Evolutionary conservation across 2,888 invertebrate genomes (phyloP).

Genomic region (Microplitis deprimator): DNA sequence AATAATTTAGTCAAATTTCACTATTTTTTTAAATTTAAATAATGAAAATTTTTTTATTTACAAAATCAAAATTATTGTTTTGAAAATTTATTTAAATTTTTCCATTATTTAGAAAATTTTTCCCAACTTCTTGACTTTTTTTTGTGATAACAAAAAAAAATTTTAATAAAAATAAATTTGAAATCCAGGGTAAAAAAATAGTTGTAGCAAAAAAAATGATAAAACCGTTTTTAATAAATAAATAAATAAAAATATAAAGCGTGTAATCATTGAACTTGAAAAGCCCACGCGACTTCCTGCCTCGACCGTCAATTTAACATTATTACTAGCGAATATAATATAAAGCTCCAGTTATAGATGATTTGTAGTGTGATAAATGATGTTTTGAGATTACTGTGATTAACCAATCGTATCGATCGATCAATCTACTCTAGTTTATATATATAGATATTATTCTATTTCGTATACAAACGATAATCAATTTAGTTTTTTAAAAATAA

Average conservation of each 20-base stretch:
- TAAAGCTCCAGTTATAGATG: slow-evolving; percentile 5
- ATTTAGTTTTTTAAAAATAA: background rate
- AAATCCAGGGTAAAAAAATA: background rate
- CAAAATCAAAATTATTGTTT: no score
- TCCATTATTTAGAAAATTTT: no score
- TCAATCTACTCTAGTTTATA: background rate
- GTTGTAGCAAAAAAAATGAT: background rate
- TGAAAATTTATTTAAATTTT: no score
- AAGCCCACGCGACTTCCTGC: slow-evolving; percentile 21
- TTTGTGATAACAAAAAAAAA: no score
- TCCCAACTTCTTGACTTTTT: no score
- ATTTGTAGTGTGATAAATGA: slow-evolving; percentile 17
- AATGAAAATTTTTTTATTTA: no score
- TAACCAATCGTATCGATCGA: slow-evolving; percentile 12
- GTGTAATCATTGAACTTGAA: slow-evolving; percentile 39
- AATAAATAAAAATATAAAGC: background rate
- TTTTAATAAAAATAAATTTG: background rate
- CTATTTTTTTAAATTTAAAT: no score
- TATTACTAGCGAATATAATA: slow-evolving; percentile 4
- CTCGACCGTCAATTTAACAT: slow-evolving; percentile 17
- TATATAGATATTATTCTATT: background rate
- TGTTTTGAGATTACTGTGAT: slow-evolving; percentile 19
- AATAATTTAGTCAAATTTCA: no score
- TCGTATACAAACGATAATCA: background rate
- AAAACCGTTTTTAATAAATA: background rate